Conservation (phyloP, 37 sponge, comb jelly and placozoan genomes). For the Ephydatia muelleri region DNA sequence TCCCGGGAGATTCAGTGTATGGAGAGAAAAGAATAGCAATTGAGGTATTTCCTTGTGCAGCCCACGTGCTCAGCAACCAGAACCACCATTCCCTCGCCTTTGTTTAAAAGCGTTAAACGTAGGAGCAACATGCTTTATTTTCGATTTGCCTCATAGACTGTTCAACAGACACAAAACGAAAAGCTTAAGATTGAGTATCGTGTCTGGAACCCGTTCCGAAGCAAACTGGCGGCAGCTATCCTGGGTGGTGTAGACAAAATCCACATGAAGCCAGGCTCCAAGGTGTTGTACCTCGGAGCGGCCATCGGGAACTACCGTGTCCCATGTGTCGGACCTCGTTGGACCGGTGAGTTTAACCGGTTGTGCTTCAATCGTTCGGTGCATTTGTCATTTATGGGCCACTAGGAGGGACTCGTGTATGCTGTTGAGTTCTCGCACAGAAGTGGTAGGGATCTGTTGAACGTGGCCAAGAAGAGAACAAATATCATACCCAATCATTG, state of each 20-base stretch:
- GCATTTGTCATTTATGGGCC: not conserved
- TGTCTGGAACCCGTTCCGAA: conserved; percentile 99
- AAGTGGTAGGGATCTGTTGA: conserved; percentile 96
- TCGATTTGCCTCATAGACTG: not conserved
- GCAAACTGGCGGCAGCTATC: conserved; percentile 97
- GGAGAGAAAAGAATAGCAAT: conserved; percentile 91
- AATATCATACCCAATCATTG: conserved; percentile 99
- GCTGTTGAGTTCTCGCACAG: conserved; percentile 99
- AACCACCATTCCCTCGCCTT: too few relatives aligned
- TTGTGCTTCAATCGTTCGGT: not conserved
- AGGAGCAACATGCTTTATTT: not conserved
- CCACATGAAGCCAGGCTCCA: conserved; percentile 92
- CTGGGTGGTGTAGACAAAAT: conserved; percentile 95
- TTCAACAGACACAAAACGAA: conserved; percentile 4
- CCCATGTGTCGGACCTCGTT: conserved; percentile 97
- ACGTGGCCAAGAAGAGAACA: conserved; percentile 98
- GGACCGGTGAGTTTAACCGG: conserved; percentile 80
- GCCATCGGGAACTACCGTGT: conserved; percentile 98
- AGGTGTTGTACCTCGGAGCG: conserved; percentile 97
- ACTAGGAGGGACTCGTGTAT: conserved; percentile 94
- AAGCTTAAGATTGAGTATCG: conserved; percentile 88
- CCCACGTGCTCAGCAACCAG: too few relatives aligned
- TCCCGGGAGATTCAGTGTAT: conserved; percentile 92
- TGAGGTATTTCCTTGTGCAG: too few relatives aligned
- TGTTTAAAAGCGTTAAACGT: not conserved